Evolutionary conservation across 2,113 vertebrate genomes (phyloP), one percentile per base, ranked within the genome.

Genomic region (Oryzias woworae): DNA sequence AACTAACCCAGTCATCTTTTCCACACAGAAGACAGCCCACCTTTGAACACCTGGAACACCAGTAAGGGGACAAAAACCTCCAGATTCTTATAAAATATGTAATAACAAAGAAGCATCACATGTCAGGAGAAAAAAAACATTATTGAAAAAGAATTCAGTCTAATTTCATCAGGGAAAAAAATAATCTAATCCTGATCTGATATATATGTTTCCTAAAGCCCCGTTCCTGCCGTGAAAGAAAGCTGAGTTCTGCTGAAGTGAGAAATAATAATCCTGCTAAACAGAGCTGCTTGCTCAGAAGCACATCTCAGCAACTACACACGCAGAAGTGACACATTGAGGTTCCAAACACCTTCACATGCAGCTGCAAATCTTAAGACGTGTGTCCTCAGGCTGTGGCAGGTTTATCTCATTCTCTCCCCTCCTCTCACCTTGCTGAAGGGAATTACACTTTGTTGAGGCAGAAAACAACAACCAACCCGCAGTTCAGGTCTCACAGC

Each of bases 1-100:
- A 74, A 95, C 94, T 0, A 94, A 92, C 45, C 95, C 96, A 0
- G 87, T 90, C 20, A 87, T 91, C 85, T 74, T 87, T 72, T 97
- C 95, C 68, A 92, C 82, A 6, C 96, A 98, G 83, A 92, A 90
- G 69, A 94, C 93, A 0, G 80, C 75, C 87, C 95, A 95, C 46
- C 92, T 86, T 88, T 95, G 95, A 12, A 95, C 89, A 67, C 97
- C 97, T 99, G 89, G 0, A 75, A 69, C 0, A 66, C 12, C 10
- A 57, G 47, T 0, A 41, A 44, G 36, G 69, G 7, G 20, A 51
- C 17, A 56, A 31, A 62, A 23, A 5, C 26, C 46, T 17, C 36
- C 18, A 42, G 3, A 45, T 53, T 28, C 45, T 10, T 26, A 3
- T 1, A 4, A 43, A 14, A 58, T 12, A 53, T 22, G 3, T 45